Base-by-base conservation (phyloP, 2,113 vertebrate genomes). In the Thamnaconus septentrionalis region DNA sequence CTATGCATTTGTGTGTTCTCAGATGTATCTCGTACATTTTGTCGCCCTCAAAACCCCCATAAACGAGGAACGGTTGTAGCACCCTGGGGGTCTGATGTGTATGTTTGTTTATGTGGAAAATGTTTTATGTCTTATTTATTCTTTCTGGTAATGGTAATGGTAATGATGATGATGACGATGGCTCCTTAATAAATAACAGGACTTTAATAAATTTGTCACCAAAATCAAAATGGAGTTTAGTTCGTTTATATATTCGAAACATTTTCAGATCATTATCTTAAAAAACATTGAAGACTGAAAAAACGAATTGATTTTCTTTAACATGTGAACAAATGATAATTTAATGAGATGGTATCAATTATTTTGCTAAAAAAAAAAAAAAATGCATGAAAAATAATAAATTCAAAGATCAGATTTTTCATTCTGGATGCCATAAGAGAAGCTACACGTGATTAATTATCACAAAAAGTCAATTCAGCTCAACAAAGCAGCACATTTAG, bases 131-230 rank as follows among this genome's bases (percentile, higher is more conserved):
- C 90, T 93, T 94, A 95, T 95, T 96, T 96, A 95, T 94, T 95
- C 94, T 92, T 88, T 92, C 85, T 90, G 88, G 90, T 93, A 68
- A 92, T 87, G 65, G 18, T 31, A 31, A 31, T 31, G 18, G 18
- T 31, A 31, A 31, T 31, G 18, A 31, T 50, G 48, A 82, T 69
- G 50, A 73, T 44, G 11, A 76, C 75, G 54, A 53, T 53, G n/a
- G 88, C 91, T 89, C 1, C 18, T 31, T 31, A 31, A 31, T 85
- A 79, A 92, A 91, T 90, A 82, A 86, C 87, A 85, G 93, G 87
- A 85, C 82, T 92, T 92, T 91, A 93, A 98, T 98, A 98, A 97
- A 99, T 94, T 94, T 94, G 91, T 94, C 94, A 93, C 88, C 90
- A 89, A 84, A 93, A 87, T 90, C 59, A 78, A 83, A 56, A 61